A percentile compares a stretch with the other conserved stretches of the same genome.
These are phyloP conservation scores for Serinus canaria DNA, from an alignment of 2,113 vertebrate species.

Conservation along the genomic window DNA sequence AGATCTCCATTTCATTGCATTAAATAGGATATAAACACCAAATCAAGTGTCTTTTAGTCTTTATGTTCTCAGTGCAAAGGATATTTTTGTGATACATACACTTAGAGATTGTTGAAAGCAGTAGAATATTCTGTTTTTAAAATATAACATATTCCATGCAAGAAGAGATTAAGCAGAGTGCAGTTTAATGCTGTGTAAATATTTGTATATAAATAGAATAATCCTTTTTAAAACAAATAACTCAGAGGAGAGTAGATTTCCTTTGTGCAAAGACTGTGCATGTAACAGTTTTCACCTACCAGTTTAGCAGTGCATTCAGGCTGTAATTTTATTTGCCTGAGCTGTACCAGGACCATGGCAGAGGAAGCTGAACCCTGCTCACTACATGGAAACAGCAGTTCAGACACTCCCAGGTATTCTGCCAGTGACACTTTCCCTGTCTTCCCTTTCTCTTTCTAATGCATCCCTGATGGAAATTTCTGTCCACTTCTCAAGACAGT, in stretches of 20 bases:
- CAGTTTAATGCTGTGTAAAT: conserved; percentile 9
- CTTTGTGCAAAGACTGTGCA: neutral
- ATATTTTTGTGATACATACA: neutral
- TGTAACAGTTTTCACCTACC: neutral
- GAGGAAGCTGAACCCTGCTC: neutral
- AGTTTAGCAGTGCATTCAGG: neutral
- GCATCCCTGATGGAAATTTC: neutral
- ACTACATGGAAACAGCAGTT: neutral
- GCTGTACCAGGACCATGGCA: neutral
- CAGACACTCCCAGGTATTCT: neutral
- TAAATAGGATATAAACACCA: neutral
- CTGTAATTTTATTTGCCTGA: neutral
- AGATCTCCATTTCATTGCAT: neutral
- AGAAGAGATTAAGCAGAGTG: neutral
- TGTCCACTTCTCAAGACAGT: neutral
- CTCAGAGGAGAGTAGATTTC: neutral
- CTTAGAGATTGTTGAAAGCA: neutral
- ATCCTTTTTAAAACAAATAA: conserved; percentile 6
- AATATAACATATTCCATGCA: neutral
- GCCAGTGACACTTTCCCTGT: neutral
- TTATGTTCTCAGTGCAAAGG: neutral
- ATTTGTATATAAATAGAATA: conserved; percentile 12
- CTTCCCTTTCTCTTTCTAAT: neutral
- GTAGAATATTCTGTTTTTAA: neutral
- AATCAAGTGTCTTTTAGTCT: neutral